Evolutionary conservation across 64 coral and sea anemone genomes (phyloP).

Genomic region (Stylophora pistillata): DNA sequence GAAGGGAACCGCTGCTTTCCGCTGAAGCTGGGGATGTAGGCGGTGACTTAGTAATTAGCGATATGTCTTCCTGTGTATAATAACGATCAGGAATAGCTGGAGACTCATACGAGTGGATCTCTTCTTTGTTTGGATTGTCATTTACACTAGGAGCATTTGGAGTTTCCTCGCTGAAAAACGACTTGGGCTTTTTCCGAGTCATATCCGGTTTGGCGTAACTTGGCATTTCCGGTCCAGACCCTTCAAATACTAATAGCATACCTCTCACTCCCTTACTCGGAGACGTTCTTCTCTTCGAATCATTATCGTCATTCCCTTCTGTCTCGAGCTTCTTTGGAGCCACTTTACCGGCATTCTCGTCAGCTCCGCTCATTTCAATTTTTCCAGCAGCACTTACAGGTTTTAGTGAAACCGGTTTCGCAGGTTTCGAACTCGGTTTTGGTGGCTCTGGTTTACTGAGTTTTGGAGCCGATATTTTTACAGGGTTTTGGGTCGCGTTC

Average conservation of each 20-base stretch:
- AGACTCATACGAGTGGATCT: neutral
- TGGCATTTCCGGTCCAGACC: neutral
- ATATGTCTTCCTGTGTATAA: constrained; percentile 37
- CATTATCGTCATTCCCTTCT: neutral
- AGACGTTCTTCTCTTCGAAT: neutral
- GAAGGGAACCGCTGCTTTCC: too few species aligned
- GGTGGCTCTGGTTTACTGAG: neutral
- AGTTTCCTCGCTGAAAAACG: neutral
- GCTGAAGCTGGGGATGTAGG: constrained; percentile 3
- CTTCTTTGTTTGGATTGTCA: neutral
- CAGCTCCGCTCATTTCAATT: neutral
- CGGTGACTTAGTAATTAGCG: neutral
- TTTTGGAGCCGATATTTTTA: neutral
- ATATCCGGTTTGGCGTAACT: constrained; percentile 63
- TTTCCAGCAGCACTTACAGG: neutral
- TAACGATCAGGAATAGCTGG: neutral
- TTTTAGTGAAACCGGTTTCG: neutral
- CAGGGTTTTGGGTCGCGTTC: neutral
- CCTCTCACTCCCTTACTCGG: constrained; percentile 17
- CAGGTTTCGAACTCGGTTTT: neutral
- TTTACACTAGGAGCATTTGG: neutral
- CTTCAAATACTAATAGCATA: constrained; percentile 43
- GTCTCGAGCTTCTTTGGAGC: neutral
- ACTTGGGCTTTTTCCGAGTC: neutral
- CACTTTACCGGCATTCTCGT: neutral